phyloP scores from a whole-genome alignment of 2,113 vertebrate genomes.

The Corapipo altera region DNA sequence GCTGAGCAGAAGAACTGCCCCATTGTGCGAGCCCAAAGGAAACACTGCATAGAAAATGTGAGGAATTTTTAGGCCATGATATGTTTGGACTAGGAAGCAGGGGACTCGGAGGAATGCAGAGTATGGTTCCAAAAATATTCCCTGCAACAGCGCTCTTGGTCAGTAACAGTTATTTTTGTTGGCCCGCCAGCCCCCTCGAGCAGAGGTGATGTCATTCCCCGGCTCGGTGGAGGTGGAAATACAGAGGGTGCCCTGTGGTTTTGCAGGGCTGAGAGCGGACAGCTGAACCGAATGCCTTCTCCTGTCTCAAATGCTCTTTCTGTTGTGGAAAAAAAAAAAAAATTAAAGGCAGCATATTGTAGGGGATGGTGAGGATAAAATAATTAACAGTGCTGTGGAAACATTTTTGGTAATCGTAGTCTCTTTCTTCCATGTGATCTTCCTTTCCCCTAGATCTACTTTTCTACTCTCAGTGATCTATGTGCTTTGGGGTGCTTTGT shows the following conservation, averaged over 20 bases:
- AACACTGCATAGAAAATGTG: slow-evolving; percentile 69
- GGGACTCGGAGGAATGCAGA: slow-evolving; percentile 71
- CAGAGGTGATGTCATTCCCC: slow-evolving; percentile 74
- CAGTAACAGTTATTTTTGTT: slow-evolving; percentile 77
- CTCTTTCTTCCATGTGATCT: not conserved
- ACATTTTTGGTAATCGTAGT: not conserved
- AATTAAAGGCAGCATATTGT: not conserved
- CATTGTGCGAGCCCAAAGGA: slow-evolving; percentile 67
- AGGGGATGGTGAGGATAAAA: not conserved
- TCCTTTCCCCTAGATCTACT: not conserved
- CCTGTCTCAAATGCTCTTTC: slow-evolving; percentile 34
- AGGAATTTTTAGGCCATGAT: slow-evolving; percentile 73
- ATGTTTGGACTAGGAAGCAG: slow-evolving; percentile 76
- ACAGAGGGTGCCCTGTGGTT: slow-evolving; percentile 72
- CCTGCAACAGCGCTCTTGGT: slow-evolving; percentile 66
- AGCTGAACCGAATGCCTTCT: slow-evolving; percentile 48
- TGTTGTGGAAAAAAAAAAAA: not conserved
- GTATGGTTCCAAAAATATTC: slow-evolving; percentile 74
- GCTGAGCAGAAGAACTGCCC: slow-evolving; percentile 63
- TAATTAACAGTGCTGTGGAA: not conserved
- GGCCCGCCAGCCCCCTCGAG: slow-evolving; percentile 52
- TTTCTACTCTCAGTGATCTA: not conserved
- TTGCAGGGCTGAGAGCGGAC: slow-evolving; percentile 9
- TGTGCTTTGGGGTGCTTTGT: not conserved
- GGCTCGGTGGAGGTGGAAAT: slow-evolving; percentile 36